Base-by-base conservation (phyloP, 2,888 invertebrate species). In the Orthosia cruda region DNA sequence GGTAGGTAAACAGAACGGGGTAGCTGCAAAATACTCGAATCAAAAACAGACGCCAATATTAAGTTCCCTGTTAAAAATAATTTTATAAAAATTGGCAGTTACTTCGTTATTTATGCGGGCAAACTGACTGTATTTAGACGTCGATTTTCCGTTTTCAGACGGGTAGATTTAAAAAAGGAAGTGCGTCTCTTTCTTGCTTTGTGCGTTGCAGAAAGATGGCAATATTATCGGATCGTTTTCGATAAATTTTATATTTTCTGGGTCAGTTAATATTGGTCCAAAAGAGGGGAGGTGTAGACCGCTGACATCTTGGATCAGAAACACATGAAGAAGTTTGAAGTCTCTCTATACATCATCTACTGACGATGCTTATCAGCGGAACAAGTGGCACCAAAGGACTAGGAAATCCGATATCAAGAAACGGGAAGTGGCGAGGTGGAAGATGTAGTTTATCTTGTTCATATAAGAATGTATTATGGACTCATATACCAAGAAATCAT, bases 41-140 rank as follows among this genome's bases (percentile, higher is more conserved):
- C 71, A 68, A 85, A 73, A 81, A 71, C 74, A 85, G 70, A 78
- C 15, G 65, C 50, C 12, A n/a, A 67, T 74, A 45, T 76, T 72
- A 73, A 26, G 68, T 16, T 50, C 15, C 11, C n/a, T 52, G 52
- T 72, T 68, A 61, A 74, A 80, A 66, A 81, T 84, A 80, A 80
- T 65, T 65, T 81, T 74, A 62, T 80, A 74, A 72, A 84, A 84
- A 80, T 80, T 52, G 63, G 55, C 45, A 68, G 67, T 13, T 50
- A 16, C 55, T 11, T 11, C 40, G 47, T 79, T 79, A 83, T 70
- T 83, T 83, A 79, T 78, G 40, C 16, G 45, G 32, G 70, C 49
- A 16, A 11, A 81, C 63, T 49, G 61, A 62, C 32, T 77, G 40
- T 77, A 64, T 77, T 64, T 75, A 76, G 59, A 64, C 40, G 76